Conservation (phyloP, 2,797 vertebrate species). For the Potorous gilbertii region DNA sequence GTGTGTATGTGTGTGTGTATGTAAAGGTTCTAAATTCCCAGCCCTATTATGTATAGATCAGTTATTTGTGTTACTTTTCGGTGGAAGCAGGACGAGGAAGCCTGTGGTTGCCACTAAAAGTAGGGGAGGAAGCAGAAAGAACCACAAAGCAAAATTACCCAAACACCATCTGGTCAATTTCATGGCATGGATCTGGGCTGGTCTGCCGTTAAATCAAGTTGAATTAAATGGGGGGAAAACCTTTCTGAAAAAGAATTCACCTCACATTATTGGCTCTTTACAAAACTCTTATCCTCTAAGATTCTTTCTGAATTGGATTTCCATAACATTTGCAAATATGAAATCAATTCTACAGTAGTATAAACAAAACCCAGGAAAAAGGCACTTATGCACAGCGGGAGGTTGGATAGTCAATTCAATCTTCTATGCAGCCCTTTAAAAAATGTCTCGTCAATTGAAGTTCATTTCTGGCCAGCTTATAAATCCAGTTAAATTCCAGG, state of each 20-base stretch:
- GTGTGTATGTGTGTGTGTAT: too few relatives aligned
- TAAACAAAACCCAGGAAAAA: slow-evolving; percentile 70
- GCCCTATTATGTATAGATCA: neutral
- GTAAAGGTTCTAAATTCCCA: neutral
- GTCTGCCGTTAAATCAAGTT: slow-evolving; percentile 42
- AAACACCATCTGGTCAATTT: slow-evolving; percentile 25
- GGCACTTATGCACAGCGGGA: slow-evolving; percentile 46
- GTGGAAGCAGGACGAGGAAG: neutral
- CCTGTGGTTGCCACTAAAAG: neutral
- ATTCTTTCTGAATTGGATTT: slow-evolving; percentile 56
- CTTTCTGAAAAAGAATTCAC: slow-evolving; percentile 25
- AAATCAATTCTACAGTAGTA: slow-evolving; percentile 69
- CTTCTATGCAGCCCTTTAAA: neutral
- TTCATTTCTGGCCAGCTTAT: slow-evolving; percentile 54
- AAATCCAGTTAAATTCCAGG: slow-evolving; percentile 59
- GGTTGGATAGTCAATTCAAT: slow-evolving; percentile 44
- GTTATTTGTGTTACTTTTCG: neutral
- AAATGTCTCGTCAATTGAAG: slow-evolving; percentile 48
- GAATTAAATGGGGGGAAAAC: slow-evolving; percentile 32
- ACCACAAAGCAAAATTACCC: neutral
- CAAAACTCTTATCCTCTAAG: slow-evolving; percentile 48
- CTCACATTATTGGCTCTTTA: slow-evolving; percentile 55
- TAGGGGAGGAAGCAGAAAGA: neutral
- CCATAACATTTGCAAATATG: slow-evolving; percentile 60
- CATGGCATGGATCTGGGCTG: slow-evolving; percentile 15